Evolutionary conservation across 2,797 vertebrate genomes (phyloP), one percentile per base, ranked within the genome.

Genomic region (Odontamblyopus rebecca): DNA sequence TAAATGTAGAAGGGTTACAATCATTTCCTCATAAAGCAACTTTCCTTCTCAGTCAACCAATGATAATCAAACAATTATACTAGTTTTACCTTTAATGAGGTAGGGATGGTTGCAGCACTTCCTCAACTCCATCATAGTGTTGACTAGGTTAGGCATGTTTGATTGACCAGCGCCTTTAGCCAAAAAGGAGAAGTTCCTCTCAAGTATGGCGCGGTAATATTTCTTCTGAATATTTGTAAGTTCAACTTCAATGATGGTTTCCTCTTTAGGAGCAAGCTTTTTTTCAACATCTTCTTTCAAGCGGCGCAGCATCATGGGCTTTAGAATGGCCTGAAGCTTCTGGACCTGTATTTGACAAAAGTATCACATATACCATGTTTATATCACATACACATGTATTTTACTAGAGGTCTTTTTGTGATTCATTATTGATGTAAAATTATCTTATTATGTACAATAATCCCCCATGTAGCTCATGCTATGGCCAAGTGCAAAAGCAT

Each of bases 211-310:
- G 0, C 98, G 94, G 70, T 99, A 99, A 76, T 99, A 99, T 85
- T 99, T 99, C 91, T 99, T 99, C 85, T 99, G 98, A 88, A 99
- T 99, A 87, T 99, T 99, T 69, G 98, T 99, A 77, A 99, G 95
- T 82, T 99, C 98, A 51, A 99, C 98, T 93, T 99, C 98, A 61
- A 99, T 98, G 78, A 99, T 99, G 15, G 98, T 99, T 89, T 99
- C 98, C 79, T 99, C 96, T 80, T 99, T 99, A 0, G 98, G 98
- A 63, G 98, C 98, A 87, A 99, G 85, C 83, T 98, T 99, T 89
- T 99, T 99, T 88, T 99, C 98, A 69, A 99, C 98, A 27, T 99
- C 98, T 92, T 99, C 98, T 87, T 99, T 99, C 72, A 99, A 85
- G 35, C 98, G 92, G 27, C 98, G 94, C 79, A 99, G 92, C 98